phyloP scores from a whole-genome alignment of 2,888 invertebrate genomes.

The Cephus nigrinus region DNA sequence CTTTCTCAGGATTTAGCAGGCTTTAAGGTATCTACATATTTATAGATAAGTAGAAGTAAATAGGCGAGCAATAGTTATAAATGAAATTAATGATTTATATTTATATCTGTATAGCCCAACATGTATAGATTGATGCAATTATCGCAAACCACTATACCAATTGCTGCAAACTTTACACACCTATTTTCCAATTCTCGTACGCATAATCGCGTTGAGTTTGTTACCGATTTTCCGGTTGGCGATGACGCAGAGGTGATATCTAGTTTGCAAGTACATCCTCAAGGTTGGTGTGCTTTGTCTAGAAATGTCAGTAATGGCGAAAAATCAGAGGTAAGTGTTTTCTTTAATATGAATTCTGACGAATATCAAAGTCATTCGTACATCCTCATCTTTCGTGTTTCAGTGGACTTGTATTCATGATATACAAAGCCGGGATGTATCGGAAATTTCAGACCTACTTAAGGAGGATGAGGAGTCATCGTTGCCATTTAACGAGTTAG shows the following conservation, averaged over 20 bases:
- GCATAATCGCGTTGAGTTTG: slow-evolving; percentile 88
- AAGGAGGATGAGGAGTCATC: slow-evolving; percentile 44
- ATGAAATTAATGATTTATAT: neutral
- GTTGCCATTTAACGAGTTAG: slow-evolving; percentile 38
- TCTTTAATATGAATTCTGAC: neutral
- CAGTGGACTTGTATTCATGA: slow-evolving; percentile 96
- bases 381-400: slow-evolving; percentile 39
- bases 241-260: slow-evolving; percentile 93
- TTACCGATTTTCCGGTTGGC: slow-evolving; percentile 87
- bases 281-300: slow-evolving; percentile 89
- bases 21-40: slow-evolving; percentile 75
- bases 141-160: slow-evolving; percentile 83
- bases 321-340: slow-evolving; percentile 78
- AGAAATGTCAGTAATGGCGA: slow-evolving; percentile 89
- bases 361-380: neutral
- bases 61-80: neutral
- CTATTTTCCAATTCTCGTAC: slow-evolving; percentile 80
- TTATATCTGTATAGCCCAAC: slow-evolving; percentile 76
- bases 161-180: slow-evolving; percentile 83
- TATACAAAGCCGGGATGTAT: slow-evolving; percentile 77
- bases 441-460: slow-evolving; percentile 62
- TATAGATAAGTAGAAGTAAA: slow-evolving; percentile 3
- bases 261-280: slow-evolving; percentile 89
- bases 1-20: slow-evolving; percentile 84
- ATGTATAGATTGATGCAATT: slow-evolving; percentile 90